phyloP scores from a whole-genome alignment of 30 jellyfish, hydroid and myxozoan genomes.

The Sanderia malayensis region DNA sequence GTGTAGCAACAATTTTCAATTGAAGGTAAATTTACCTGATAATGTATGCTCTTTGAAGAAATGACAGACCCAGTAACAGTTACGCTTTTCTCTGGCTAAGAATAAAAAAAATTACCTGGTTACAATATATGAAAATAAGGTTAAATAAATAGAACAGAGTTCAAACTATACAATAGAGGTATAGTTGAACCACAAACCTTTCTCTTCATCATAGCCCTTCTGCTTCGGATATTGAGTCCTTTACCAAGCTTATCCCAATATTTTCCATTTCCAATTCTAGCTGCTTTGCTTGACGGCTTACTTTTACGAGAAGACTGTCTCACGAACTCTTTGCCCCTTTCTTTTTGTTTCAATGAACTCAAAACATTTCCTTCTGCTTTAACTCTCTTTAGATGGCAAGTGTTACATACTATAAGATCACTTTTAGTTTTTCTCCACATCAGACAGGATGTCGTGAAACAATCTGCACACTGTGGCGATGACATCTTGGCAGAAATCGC shows the following conservation, averaged over 20 bases:
- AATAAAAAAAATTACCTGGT: background rate
- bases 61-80: conserved; percentile 59
- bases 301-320: conserved; percentile 52
- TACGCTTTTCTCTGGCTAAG: conserved; percentile 65
- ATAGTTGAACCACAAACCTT: too few species aligned
- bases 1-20: too few species aligned
- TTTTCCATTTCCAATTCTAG: conserved; percentile 46
- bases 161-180: too few species aligned
- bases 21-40: too few species aligned
- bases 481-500: conserved; percentile 14
- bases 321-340: conserved; percentile 26
- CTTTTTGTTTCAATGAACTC: conserved; percentile 9
- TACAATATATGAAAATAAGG: too few species aligned
- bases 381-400: conserved; percentile 77
- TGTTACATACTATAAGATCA: conserved; percentile 61
- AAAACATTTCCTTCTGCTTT: conserved; percentile 27
- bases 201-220: conserved; percentile 52
- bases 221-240: conserved; percentile 36
- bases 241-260: conserved; percentile 39
- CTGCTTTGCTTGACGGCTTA: conserved; percentile 41
- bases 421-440: conserved; percentile 85
- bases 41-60: conserved; percentile 56
- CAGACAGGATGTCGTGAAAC: conserved; percentile 58
- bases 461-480: conserved; percentile 69
- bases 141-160: too few species aligned